These are phyloP conservation scores for Altica lythri DNA, from an alignment of 2,888 invertebrate species.

Conservation along the genomic window DNA sequence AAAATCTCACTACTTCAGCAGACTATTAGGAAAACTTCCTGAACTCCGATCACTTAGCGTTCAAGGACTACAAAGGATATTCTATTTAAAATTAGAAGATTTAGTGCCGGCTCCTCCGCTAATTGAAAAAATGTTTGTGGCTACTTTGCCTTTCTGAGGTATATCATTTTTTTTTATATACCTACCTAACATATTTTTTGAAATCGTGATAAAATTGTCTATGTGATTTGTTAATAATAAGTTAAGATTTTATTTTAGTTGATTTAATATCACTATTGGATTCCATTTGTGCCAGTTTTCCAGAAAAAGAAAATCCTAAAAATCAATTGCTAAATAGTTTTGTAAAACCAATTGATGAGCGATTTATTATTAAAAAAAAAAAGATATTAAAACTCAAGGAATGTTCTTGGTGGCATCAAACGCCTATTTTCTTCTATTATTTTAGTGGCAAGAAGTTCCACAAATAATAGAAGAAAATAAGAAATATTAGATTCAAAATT, in stretches of 20 bases:
- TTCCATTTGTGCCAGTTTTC: not conserved
- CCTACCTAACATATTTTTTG: constrained; percentile 24
- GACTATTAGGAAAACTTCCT: constrained; percentile 88
- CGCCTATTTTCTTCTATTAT: no score
- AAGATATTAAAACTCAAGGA: no score
- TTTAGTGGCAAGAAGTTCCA: no score
- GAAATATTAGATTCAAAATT: no score
- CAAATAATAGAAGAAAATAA: no score
- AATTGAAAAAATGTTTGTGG: constrained; percentile 94
- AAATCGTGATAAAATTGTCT: constrained; percentile 54
- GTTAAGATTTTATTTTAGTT: constrained; percentile 23
- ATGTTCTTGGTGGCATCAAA: no score
- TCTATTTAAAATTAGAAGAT: constrained; percentile 91
- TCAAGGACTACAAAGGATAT: constrained; percentile 92
- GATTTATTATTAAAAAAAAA: no score
- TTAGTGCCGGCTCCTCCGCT: constrained; percentile 89
- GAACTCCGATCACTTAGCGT: constrained; percentile 91
- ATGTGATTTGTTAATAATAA: constrained; percentile 52
- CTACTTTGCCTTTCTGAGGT: constrained; percentile 87
- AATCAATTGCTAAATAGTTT: no score
- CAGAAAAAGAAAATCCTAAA: no score
- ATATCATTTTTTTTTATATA: constrained; percentile 21
- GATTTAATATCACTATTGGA: not conserved
- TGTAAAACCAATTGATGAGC: not conserved
- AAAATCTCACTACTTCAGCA: constrained; percentile 92